A percentile compares a stretch with the other conserved stretches of the same genome.
These are phyloP conservation scores for Capreolus pygargus DNA, from an alignment of 2,113 vertebrate species.

Conservation along the genomic window DNA sequence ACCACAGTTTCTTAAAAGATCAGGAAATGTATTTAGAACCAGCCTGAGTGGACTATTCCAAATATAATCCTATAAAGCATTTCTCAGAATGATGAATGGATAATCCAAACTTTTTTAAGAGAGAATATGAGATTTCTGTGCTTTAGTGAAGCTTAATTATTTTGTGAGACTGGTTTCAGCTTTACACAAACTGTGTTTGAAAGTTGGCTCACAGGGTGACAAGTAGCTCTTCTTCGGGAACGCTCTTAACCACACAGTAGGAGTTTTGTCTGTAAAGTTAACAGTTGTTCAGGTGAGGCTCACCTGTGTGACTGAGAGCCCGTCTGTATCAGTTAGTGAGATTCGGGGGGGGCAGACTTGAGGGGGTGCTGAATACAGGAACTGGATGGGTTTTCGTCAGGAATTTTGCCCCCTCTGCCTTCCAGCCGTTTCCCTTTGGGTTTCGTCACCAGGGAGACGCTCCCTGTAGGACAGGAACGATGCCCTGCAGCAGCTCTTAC, in stretches of 20 bases:
- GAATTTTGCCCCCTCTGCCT: not conserved
- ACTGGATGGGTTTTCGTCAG: not conserved
- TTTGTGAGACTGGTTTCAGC: not conserved
- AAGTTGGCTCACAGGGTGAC: not conserved
- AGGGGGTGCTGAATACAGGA: fast-evolving
- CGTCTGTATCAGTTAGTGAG: not conserved
- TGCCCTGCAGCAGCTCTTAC: not conserved
- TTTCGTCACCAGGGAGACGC: not conserved
- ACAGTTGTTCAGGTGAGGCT: not conserved
- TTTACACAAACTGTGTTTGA: not conserved
- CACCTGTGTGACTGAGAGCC: not conserved
- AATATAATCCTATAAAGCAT: not conserved
- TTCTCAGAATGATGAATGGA: not conserved
- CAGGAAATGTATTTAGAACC: not conserved
- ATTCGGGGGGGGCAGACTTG: not conserved
- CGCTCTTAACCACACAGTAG: not conserved
- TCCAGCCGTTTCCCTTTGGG: not conserved
- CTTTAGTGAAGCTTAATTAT: not conserved
- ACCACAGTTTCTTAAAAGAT: not conserved
- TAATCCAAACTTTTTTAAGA: not conserved
- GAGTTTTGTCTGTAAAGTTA: not conserved
- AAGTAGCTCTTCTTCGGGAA: not conserved
- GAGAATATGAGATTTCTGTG: not conserved
- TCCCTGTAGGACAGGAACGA: too few species aligned
- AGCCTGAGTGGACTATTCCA: not conserved